phyloP scores from a whole-genome alignment of 2,888 invertebrate genomes.

The Gari tellinella region DNA sequence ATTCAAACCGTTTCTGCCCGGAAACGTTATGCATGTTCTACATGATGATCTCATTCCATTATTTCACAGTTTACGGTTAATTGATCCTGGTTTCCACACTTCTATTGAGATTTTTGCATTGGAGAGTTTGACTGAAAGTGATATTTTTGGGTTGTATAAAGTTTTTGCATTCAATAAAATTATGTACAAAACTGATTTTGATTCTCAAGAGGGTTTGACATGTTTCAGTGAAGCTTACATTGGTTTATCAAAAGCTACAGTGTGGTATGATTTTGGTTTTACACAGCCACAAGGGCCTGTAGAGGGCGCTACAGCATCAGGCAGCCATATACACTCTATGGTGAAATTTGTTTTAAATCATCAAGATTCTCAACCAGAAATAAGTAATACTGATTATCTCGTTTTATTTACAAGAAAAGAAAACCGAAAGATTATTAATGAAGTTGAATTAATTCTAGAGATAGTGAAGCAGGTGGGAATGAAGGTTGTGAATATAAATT shows the following conservation, averaged over 20 bases:
- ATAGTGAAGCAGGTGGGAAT: slow-evolving; percentile 70
- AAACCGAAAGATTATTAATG: slow-evolving; percentile 85
- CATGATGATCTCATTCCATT: slow-evolving; percentile 86
- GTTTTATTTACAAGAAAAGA: slow-evolving; percentile 82
- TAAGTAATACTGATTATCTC: slow-evolving; percentile 57
- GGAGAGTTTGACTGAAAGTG: slow-evolving; percentile 76
- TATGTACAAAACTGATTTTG: slow-evolving; percentile 62
- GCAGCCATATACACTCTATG: slow-evolving; percentile 58
- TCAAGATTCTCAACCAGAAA: slow-evolving; percentile 16
- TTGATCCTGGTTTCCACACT: slow-evolving; percentile 24
- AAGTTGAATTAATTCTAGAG: slow-evolving; percentile 81
- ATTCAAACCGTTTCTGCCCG: slow-evolving; percentile 85
- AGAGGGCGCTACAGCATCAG: slow-evolving; percentile 56
- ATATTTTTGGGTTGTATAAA: slow-evolving; percentile 81
- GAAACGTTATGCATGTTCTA: slow-evolving; percentile 86
- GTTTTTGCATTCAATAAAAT: slow-evolving; percentile 77
- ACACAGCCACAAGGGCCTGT: slow-evolving; percentile 84
- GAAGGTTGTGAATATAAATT: slow-evolving; percentile 74
- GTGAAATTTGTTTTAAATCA: slow-evolving; percentile 55
- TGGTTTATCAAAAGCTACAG: slow-evolving; percentile 83
- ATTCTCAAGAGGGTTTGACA: slow-evolving; percentile 57
- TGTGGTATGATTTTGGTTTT: slow-evolving; percentile 86
- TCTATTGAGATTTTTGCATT: slow-evolving; percentile 78
- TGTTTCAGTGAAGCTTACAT: slow-evolving; percentile 84
- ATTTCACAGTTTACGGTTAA: slow-evolving; percentile 80